phyloP scores from a whole-genome alignment of 2,113 vertebrate genomes.

The Lota lota region DNA sequence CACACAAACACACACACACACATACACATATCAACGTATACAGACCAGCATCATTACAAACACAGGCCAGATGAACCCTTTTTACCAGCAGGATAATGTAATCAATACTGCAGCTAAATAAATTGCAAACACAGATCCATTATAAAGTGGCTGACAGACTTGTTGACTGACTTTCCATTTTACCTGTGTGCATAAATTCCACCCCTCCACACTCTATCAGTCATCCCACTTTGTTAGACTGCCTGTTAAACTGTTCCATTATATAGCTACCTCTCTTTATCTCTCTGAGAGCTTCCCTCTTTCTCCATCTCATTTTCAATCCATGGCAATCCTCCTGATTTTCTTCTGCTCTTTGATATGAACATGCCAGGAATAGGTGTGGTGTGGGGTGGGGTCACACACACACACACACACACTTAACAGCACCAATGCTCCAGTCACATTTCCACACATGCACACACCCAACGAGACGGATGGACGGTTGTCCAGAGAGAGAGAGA shows the following conservation, averaged over 20 bases:
- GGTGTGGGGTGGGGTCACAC: conserved; percentile 9
- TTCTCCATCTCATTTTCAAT: background rate
- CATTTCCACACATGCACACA: conserved; percentile 1
- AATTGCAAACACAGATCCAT: conserved; percentile 55
- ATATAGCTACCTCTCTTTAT: background rate
- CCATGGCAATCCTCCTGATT: background rate
- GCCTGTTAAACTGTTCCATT: background rate
- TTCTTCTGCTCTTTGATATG: background rate
- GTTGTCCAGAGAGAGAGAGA: conserved; percentile 37
- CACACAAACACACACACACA: conserved; percentile 28
- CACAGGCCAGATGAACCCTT: conserved; percentile 43
- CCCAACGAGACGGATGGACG: conserved; percentile 2
- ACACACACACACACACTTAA: background rate
- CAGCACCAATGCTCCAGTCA: conserved; percentile 4
- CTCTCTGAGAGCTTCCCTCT: background rate
- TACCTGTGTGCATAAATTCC: conserved; percentile 5
- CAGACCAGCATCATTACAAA: conserved; percentile 56
- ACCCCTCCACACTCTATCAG: conserved; percentile 8
- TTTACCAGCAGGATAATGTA: conserved; percentile 62
- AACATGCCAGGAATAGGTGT: too few relatives aligned
- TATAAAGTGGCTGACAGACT: conserved; percentile 46
- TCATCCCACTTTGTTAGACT: background rate
- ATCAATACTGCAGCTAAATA: conserved; percentile 64
- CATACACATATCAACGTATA: conserved; percentile 24
- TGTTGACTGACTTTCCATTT: conserved; percentile 18